Conservation (phyloP, 2,888 invertebrate species). For the Gortyna flavago region DNA sequence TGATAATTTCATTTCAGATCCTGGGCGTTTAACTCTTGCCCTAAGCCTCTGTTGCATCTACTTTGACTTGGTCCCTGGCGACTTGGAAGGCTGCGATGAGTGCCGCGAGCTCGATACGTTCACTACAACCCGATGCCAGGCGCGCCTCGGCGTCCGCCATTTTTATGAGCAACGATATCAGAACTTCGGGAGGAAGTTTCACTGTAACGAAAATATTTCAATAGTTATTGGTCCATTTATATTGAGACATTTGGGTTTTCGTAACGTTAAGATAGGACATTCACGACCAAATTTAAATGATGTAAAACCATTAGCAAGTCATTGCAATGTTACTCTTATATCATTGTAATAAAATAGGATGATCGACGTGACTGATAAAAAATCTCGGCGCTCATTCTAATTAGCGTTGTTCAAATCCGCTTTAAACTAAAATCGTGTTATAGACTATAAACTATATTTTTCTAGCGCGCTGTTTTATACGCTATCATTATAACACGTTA, state of each 20-base stretch:
- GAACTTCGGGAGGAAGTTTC: slow-evolving; percentile 95
- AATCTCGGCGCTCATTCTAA: neutral
- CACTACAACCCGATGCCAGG: slow-evolving; percentile 95
- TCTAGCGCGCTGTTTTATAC: too few species aligned
- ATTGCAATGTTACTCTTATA: neutral
- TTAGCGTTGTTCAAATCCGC: too few species aligned
- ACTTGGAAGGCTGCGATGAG: slow-evolving; percentile 96
- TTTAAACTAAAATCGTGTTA: too few species aligned
- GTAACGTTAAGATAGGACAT: neutral
- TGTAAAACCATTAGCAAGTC: neutral
- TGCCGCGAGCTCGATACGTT: slow-evolving; percentile 96
- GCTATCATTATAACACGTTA: too few species aligned
- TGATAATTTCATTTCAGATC: neutral
- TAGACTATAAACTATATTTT: too few species aligned
- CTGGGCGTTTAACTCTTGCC: neutral
- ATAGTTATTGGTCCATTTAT: neutral
- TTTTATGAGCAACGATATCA: slow-evolving; percentile 95
- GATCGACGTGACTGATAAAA: neutral
- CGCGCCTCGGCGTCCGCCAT: slow-evolving; percentile 97
- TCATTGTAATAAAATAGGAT: neutral
- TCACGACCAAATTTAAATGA: neutral
- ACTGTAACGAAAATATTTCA: slow-evolving; percentile 88
- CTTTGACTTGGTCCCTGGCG: slow-evolving; percentile 90
- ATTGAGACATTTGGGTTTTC: neutral
- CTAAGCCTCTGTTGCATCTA: slow-evolving; percentile 60